A percentile compares a stretch with the other conserved stretches of the same genome.
These are phyloP conservation scores for Ophion obscuratus DNA, from an alignment of 2,888 invertebrate species.

Conservation along the genomic window DNA sequence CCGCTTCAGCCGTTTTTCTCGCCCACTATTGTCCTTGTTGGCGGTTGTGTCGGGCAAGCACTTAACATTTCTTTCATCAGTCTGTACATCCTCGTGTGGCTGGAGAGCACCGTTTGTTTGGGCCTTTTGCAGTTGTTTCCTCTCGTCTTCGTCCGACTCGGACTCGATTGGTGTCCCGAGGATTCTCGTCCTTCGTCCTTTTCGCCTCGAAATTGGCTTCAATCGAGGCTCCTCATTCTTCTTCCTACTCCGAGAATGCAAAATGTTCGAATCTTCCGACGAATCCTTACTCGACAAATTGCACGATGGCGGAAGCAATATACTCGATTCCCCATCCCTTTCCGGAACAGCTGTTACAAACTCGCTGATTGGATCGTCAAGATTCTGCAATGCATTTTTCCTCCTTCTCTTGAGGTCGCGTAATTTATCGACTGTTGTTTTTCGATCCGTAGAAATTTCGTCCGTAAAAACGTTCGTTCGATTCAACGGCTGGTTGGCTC, in stretches of 20 bases:
- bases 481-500: neutral
- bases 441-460: neutral
- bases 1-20: neutral
- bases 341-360: neutral
- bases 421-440: neutral
- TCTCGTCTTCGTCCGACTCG: conserved; percentile 24
- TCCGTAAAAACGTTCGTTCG: neutral
- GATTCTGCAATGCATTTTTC: neutral
- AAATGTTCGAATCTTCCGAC: neutral
- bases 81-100: neutral
- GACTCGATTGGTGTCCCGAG: conserved; percentile 19
- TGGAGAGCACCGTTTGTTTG: neutral
- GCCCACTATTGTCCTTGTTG: neutral
- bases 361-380: neutral
- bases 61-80: neutral
- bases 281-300: neutral
- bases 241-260: neutral
- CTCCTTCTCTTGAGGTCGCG: neutral
- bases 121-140: neutral
- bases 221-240: neutral
- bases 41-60: neutral
- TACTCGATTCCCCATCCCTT: neutral
- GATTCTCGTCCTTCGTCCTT: conserved; percentile 17
- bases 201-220: conserved; percentile 8
- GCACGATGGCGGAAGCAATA: neutral